A percentile compares a stretch with the other conserved stretches of the same genome.
These are phyloP conservation scores for Odontomachus brunneus DNA, from an alignment of 1,140 invertebrate species.

Conservation along the genomic window DNA sequence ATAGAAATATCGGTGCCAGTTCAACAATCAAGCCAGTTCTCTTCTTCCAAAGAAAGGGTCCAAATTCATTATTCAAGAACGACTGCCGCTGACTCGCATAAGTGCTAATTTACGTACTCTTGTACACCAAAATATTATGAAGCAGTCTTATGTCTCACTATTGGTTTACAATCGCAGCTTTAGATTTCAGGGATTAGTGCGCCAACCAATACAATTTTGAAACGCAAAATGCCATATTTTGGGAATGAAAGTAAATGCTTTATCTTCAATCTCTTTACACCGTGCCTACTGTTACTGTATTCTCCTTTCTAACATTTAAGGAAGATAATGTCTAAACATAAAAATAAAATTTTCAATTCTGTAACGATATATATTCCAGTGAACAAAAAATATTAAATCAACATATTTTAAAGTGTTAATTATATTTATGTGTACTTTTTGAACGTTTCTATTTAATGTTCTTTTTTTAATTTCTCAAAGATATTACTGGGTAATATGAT, in stretches of 20 bases:
- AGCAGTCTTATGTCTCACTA: conserved; percentile 22
- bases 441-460: no score
- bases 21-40: conserved; percentile 70
- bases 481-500: no score
- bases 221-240: conserved; percentile 47
- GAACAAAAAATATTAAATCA: no score
- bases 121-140: conserved; percentile 12
- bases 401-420: no score
- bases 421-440: no score
- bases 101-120: conserved; percentile 28
- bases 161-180: conserved; percentile 64
- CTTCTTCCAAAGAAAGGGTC: conserved; percentile 75
- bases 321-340: not conserved
- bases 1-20: conserved; percentile 27
- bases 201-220: conserved; percentile 19
- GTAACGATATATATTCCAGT: conserved; percentile 17
- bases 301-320: conserved; percentile 35
- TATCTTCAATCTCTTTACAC: conserved; percentile 60
- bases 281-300: conserved; percentile 64
- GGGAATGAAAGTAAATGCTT: conserved; percentile 51
- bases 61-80: conserved; percentile 63
- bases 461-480: no score
- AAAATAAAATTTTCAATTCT: conserved; percentile 25
- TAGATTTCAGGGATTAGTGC: conserved; percentile 60
- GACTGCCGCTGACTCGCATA: conserved; percentile 42